Conservation (phyloP, 2,888 invertebrate genomes). For the Tinea pellionella region DNA sequence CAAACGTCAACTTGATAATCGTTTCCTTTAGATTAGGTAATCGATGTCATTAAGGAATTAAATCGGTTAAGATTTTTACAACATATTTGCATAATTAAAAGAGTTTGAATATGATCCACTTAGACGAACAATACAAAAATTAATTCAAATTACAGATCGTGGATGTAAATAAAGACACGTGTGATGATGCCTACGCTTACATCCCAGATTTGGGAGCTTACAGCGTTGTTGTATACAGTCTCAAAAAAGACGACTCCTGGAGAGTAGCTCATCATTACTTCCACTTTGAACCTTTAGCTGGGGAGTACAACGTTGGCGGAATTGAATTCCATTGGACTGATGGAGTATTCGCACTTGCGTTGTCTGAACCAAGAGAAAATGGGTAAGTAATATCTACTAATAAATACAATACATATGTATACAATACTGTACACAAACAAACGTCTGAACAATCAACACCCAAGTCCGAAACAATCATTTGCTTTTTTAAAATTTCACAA, state of each 20-base stretch:
- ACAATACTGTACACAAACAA: too few relatives aligned
- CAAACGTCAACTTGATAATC: background rate
- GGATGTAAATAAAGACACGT: slow-evolving; percentile 76
- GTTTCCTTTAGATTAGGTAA: background rate
- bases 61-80: background rate
- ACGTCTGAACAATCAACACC: too few relatives aligned
- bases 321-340: slow-evolving; percentile 89
- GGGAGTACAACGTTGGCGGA: slow-evolving; percentile 81
- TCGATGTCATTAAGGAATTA: background rate
- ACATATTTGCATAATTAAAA: background rate
- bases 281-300: slow-evolving; percentile 83
- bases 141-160: slow-evolving; percentile 53
- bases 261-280: slow-evolving; percentile 84
- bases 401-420: too few relatives aligned
- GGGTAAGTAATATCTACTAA: slow-evolving; percentile 47
- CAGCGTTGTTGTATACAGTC: slow-evolving; percentile 81
- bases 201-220: slow-evolving; percentile 82
- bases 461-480: too few relatives aligned
- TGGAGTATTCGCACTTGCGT: slow-evolving; percentile 81
- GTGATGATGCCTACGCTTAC: slow-evolving; percentile 81
- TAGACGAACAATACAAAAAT: too few relatives aligned
- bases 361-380: slow-evolving; percentile 70
- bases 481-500: too few relatives aligned
- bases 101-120: too few relatives aligned
- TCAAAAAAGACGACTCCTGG: slow-evolving; percentile 81